Evolutionary conservation across 2,888 invertebrate species (phyloP).

Genomic region (Eupithecia dodoneata): DNA sequence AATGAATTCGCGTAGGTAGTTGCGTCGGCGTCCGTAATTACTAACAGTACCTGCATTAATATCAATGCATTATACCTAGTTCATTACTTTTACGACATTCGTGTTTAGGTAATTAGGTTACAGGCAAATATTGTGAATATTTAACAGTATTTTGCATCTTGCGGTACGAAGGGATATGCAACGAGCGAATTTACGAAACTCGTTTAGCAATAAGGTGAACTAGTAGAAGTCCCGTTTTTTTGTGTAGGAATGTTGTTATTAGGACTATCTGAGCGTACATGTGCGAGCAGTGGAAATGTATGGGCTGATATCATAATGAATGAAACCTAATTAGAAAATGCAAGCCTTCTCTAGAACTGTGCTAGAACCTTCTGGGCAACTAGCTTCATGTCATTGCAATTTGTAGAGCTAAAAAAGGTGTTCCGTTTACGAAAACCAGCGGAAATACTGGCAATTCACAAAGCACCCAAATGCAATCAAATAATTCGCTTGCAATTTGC

Average conservation of each 20-base stretch:
- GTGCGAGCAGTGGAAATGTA: too few species aligned
- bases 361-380: background rate
- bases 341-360: too few species aligned
- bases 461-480: slow-evolving; percentile 18
- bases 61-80: slow-evolving; percentile 39
- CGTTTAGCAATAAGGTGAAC: background rate
- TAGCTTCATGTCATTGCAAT: background rate
- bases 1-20: slow-evolving; percentile 34
- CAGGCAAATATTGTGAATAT: slow-evolving; percentile 28
- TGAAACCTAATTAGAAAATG: too few species aligned
- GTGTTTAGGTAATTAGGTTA: slow-evolving; percentile 26
- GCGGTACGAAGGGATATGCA: background rate
- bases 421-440: background rate
- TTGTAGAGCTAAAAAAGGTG: background rate
- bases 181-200: background rate
- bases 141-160: slow-evolving; percentile 25
- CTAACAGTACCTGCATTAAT: slow-evolving; percentile 49
- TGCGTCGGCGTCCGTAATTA: slow-evolving; percentile 42
- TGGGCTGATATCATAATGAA: too few species aligned
- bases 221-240: background rate
- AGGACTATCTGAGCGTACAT: background rate
- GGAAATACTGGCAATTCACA: background rate
- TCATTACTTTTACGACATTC: slow-evolving; percentile 30
- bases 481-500: slow-evolving; percentile 37
- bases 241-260: background rate